These are phyloP conservation scores for Malurus splendens DNA, from an alignment of 2,797 vertebrate genomes.

Conservation along the genomic window DNA sequence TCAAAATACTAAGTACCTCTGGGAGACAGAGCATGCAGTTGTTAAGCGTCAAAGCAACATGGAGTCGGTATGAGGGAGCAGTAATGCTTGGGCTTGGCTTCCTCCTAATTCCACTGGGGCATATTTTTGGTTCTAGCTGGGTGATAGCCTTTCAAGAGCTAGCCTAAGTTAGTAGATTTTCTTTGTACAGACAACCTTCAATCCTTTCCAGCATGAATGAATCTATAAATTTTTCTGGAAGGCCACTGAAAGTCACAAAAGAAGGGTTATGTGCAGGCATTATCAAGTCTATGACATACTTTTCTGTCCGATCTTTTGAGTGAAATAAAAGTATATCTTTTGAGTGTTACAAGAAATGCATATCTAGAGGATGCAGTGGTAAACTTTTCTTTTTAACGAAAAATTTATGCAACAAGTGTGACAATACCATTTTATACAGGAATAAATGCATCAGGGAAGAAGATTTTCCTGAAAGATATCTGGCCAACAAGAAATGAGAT, in stretches of 20 bases:
- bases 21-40: not conserved
- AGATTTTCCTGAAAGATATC: conserved; percentile 89
- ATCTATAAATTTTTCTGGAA: not conserved
- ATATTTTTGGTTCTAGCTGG: not conserved
- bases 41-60: not conserved
- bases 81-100: not conserved
- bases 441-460: conserved; percentile 77
- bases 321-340: not conserved
- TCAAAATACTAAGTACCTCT: not conserved
- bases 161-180: not conserved
- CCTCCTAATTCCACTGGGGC: not conserved
- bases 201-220: not conserved
- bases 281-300: not conserved
- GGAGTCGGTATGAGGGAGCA: not conserved
- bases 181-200: not conserved
- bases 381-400: not conserved
- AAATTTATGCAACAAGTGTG: not conserved
- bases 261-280: not conserved
- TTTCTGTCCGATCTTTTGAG: not conserved
- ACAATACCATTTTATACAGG: conserved; percentile 61
- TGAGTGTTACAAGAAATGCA: not conserved
- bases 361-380: not conserved
- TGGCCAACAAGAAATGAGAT: conserved; percentile 95
- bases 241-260: not conserved
- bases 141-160: not conserved